Base-by-base conservation (phyloP, 2,797 vertebrate species). In the Cheirogaleus major region DNA sequence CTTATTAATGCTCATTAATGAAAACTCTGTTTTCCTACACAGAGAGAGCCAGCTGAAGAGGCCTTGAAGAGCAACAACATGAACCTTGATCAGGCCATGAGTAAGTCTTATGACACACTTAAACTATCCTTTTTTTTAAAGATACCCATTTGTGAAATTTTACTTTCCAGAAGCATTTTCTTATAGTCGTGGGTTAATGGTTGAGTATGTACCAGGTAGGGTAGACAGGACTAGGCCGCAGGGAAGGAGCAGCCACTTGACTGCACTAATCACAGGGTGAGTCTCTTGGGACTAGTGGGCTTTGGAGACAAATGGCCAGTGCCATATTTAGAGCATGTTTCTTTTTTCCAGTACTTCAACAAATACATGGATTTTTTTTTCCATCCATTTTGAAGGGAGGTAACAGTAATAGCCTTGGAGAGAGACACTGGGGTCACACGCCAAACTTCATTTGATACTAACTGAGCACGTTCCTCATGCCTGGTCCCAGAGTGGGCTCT, bases 41-140 rank as follows among this genome's bases (percentile, higher is more conserved):
- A 99, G 99, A 99, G 99, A 99, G 99, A 99, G 98, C 99, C 99
- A 98, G 99, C 99, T 57, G 99, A 99, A 99, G 99, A 99, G 98
- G 99, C 99, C 98, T 99, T 99, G 99, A 99, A 99, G 98, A 99
- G 99, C 98, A 99, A 99, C 99, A 99, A 99, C 98, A 99, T 99
- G 99, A 99, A 99, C 98, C 99, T 99, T 17, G 99, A 99, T 98
- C 99, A 99, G 99, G 99, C 99, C 98, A 99, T 99, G 99, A 99
- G 99, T 99, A 98, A 99, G 99, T 99, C 84, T 81, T 13, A 73
- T 27, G 61, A 3, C 30, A 17, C 22, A 7, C 55, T 32, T 18
- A 17, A 61, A 22, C 81, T 10, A 1, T 27, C 14, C 22, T 69
- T 43, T 27, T 57, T 57, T 38, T 7, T 43, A 18, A 75, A 35